phyloP scores from a whole-genome alignment of 2,888 invertebrate genomes.

The Steinernema carpocapsae region DNA sequence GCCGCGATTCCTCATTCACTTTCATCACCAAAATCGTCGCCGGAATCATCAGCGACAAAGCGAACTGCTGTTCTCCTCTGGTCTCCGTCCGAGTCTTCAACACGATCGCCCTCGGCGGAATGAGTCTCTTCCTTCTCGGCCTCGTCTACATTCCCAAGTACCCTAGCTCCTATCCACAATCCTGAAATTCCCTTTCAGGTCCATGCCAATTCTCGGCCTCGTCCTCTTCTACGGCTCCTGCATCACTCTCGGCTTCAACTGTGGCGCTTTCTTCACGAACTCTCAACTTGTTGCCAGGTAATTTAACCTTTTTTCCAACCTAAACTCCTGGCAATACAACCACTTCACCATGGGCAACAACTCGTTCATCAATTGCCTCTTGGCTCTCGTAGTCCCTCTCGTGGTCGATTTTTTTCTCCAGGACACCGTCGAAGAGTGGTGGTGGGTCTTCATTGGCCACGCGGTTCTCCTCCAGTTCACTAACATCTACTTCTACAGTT shows the following conservation, averaged over 20 bases:
- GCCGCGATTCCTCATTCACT: background rate
- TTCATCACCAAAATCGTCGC: slow-evolving; percentile 48
- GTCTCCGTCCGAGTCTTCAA: slow-evolving; percentile 2
- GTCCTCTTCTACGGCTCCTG: slow-evolving; percentile 52
- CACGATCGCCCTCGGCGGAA: background rate
- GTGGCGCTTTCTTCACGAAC: slow-evolving; percentile 60
- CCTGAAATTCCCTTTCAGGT: slow-evolving; percentile 26
- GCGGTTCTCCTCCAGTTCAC: slow-evolving; percentile 42
- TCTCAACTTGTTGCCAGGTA: slow-evolving; percentile 59
- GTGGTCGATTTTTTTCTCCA: slow-evolving; percentile 50
- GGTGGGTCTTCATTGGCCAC: slow-evolving; percentile 50
- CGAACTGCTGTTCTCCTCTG: slow-evolving; percentile 39
- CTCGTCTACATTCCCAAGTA: background rate
- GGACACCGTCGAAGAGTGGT: slow-evolving; percentile 53
- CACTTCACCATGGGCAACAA: slow-evolving; percentile 54
- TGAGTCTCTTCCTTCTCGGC: background rate
- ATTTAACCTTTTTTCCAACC: slow-evolving; percentile 26
- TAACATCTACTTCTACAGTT: slow-evolving; percentile 47
- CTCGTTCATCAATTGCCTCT: slow-evolving; percentile 50
- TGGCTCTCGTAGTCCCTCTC: slow-evolving; percentile 47
- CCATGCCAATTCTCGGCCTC: slow-evolving; percentile 42
- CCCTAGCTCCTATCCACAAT: background rate
- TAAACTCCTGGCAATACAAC: slow-evolving; percentile 46
- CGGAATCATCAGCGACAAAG: slow-evolving; percentile 54
- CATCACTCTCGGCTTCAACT: slow-evolving; percentile 58